Conservation (phyloP, 2,113 vertebrate species). For the Antigone vipio region DNA sequence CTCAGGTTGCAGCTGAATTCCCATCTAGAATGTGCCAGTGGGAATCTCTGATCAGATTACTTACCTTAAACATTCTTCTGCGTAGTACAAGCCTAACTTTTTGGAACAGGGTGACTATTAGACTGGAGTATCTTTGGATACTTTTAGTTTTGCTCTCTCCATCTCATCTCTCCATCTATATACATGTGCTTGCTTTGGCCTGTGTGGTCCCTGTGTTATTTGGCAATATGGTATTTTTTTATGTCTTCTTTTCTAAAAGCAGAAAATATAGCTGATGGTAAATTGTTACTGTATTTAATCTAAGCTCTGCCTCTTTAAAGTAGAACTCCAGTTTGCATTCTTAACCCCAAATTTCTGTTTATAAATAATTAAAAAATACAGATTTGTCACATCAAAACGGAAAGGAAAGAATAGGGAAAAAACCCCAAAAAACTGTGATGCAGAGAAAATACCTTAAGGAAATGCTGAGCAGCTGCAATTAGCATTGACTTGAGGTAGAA, state of each 20-base stretch:
- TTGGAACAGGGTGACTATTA: not conserved
- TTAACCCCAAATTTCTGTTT: not conserved
- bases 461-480: not conserved
- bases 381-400: not conserved
- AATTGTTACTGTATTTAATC: not conserved
- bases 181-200: not conserved
- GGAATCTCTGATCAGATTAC: not conserved
- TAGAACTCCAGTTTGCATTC: not conserved
- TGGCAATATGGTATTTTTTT: not conserved
- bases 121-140: not conserved
- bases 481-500: not conserved
- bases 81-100: not conserved
- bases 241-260: not conserved
- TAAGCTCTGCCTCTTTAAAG: not conserved
- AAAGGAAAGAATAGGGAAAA: not conserved
- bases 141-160: not conserved
- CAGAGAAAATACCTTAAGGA: not conserved
- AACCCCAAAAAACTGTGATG: accelerated
- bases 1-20: not conserved
- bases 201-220: not conserved
- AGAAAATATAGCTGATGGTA: not conserved
- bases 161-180: not conserved
- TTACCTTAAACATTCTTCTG: not conserved
- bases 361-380: not conserved
- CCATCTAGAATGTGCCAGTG: not conserved